Conservation (phyloP, 2,797 vertebrate genomes). For the Nyctibius grandis region DNA sequence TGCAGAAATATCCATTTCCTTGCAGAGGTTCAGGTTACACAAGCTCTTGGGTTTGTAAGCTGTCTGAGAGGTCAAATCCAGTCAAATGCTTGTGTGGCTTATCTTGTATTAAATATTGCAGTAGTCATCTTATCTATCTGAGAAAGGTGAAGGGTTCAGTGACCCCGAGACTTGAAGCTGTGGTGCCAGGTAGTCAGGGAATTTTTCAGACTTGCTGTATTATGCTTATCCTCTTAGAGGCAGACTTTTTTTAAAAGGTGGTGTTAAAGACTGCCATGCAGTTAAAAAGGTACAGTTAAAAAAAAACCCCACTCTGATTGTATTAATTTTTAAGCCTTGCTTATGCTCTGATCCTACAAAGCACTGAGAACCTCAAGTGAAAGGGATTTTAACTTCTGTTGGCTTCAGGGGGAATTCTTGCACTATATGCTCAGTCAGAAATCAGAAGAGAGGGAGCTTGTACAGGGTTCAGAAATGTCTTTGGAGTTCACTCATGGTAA, state of each 20-base stretch:
- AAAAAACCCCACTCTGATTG: neutral
- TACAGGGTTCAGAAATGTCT: neutral
- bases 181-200: conserved; percentile 24
- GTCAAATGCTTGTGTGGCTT: conserved; percentile 57
- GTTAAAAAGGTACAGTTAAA: neutral
- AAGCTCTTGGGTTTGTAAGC: conserved; percentile 54
- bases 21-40: conserved; percentile 37
- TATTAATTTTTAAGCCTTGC: conserved; percentile 32
- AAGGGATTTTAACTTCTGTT: neutral
- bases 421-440: neutral
- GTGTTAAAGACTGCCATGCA: neutral
- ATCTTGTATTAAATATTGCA: conserved; percentile 62
- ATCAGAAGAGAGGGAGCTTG: neutral
- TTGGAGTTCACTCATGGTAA: neutral
- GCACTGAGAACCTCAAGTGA: neutral
- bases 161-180: conserved; percentile 7
- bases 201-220: conserved; percentile 43
- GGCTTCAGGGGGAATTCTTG: conserved; percentile 10
- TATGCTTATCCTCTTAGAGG: conserved; percentile 46
- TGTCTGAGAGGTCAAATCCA: conserved; percentile 58
- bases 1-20: conserved; percentile 31
- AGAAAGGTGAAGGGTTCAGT: conserved; percentile 49
- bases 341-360: conserved; percentile 12
- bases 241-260: neutral
- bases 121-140: conserved; percentile 57